phyloP scores from a whole-genome alignment of 2,113 vertebrate genomes.

The Macrotis lagotis region DNA sequence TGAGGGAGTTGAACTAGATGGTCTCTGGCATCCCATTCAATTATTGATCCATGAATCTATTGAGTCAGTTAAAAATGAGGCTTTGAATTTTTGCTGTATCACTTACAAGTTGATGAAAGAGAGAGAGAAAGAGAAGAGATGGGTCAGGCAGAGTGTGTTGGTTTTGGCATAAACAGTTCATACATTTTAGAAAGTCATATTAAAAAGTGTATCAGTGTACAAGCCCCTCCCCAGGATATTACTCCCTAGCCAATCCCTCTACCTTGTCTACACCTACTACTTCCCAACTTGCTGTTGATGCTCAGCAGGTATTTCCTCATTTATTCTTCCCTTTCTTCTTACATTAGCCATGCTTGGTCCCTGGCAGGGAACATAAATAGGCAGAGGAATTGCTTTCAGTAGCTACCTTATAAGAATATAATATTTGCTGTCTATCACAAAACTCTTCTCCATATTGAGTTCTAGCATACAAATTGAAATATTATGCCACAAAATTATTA shows the following conservation, averaged over 20 bases:
- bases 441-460: not conserved
- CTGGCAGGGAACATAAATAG: not conserved
- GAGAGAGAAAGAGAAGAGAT: too few relatives aligned
- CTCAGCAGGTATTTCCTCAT: not conserved
- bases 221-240: not conserved
- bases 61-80: not conserved
- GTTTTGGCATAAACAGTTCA: not conserved
- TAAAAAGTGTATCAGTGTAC: not conserved
- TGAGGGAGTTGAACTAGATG: not conserved
- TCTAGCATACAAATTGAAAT: slow-evolving; percentile 40
- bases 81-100: not conserved
- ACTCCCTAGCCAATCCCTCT: not conserved
- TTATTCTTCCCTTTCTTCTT: not conserved
- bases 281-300: not conserved
- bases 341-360: not conserved
- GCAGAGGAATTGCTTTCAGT: not conserved
- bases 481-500: not conserved
- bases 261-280: not conserved
- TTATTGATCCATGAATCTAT: not conserved
- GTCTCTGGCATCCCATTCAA: not conserved
- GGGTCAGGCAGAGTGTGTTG: not conserved
- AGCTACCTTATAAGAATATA: not conserved
- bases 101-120: not conserved
- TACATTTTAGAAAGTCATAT: not conserved
- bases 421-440: not conserved